Base-by-base conservation (phyloP, 2,888 invertebrate species). In the Drosophila anomelani region DNA sequence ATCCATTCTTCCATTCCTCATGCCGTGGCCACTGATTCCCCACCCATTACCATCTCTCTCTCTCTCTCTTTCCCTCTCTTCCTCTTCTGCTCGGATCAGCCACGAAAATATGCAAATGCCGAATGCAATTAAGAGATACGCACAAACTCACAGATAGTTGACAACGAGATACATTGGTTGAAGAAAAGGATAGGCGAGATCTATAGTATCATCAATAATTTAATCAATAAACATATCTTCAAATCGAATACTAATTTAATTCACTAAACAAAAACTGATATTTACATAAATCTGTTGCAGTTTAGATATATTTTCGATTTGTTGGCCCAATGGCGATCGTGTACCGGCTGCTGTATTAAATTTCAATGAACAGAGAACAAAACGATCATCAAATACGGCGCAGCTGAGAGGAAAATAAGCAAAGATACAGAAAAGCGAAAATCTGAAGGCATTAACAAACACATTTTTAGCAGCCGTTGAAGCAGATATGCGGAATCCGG, bases 311-410 rank as follows among this genome's bases (percentile, higher is more conserved):
- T 17, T 12, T 32, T 34, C 17, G 15, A 41, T 34, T 23, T 9
- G 10, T 32, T 59, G 10, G 32, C 23, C n/a, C 51, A 74, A 43
- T 51, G 26, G 59, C 61, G 60, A 78, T 75, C n/a, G 38, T 46
- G 29, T 29, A 46, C 38, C 26, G 68, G 32, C 47, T 59, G 69
- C 61, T 70, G 82, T 84, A 88, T 82, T 86, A 67, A 73, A 71
- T 88, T 82, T 82, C 80, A 85, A 71, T 80, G 78, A 78, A 77
- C 64, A 77, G 62, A 54, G 75, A 68, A 78, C 68, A 61, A 62
- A 77, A 68, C 68, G 70, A 71, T 47, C 54, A 68, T 43, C 68
- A 77, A 84, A 78, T 56, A 53, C 53, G 38, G 23, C 69, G 23
- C 36, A 44, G 32, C 56, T 15, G 51, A 56, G 43, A 54, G 41